Evolutionary conservation across 2,888 invertebrate species (phyloP), one percentile per base, ranked within the genome.

Genomic region (Diaprepes abbreviatus): DNA sequence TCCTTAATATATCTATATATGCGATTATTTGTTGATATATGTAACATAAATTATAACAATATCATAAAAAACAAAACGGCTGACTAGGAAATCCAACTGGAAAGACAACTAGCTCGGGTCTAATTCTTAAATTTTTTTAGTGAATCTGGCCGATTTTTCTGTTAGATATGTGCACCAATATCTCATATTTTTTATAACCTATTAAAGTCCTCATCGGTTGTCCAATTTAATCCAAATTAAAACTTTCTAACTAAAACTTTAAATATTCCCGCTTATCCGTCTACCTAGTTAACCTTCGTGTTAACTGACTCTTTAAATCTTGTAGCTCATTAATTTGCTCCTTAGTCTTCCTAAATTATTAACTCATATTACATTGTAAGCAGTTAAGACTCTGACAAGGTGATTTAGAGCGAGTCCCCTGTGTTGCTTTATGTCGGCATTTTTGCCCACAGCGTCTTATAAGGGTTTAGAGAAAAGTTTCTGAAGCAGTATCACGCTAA

Each of bases 271-370:
- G 19, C 31, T 16, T 55, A 65, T 55, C 45, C 55, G n/a, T 31
- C 43, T 54, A 45, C 24, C 50, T 50, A 50, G 57, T 54, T 63
- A 31, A 68, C 33, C 48, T 64, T 48, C 52, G 45, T 50, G 45
- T 66, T 70, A 66, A 70, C 60, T 66, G 70, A 70, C 70, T 70
- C 66, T 58, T 70, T 60, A 60, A 62, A 66, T 62, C 70, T 70
- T 66, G 66, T 60, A 65, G 60, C 70, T 60, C 60, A 66, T 70
- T 70, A 70, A 66, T 70, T 66, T 70, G 45, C 57, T 52, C 63
- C 63, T 63, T 36, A 66, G 40, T 66, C 66, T 58, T 63, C 33
- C 63, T 70, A 66, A 62, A 70, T 70, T 70, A 70, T 70, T 70
- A 66, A 70, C 66, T 66, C 66, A 66, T 70, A 66, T 66, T 57